These are phyloP conservation scores for Nycticryphes semicollaris DNA, from an alignment of 2,113 vertebrate genomes.

Conservation along the genomic window DNA sequence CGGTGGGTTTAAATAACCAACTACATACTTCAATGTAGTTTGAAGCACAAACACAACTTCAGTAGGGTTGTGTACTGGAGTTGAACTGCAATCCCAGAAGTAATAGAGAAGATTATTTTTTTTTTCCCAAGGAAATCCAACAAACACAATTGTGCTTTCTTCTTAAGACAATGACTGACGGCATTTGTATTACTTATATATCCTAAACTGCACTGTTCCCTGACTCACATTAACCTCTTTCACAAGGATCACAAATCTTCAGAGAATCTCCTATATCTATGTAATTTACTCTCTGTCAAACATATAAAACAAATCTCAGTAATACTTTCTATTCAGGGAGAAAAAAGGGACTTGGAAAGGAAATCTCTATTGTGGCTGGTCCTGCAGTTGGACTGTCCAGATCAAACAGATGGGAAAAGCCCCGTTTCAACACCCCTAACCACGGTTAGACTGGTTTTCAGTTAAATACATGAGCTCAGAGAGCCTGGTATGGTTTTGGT, in stretches of 20 bases:
- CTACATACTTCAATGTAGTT: background rate
- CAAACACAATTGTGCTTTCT: constrained; percentile 8
- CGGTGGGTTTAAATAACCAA: constrained; percentile 16
- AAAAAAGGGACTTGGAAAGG: constrained; percentile 64
- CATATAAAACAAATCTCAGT: constrained; percentile 66
- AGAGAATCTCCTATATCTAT: constrained; percentile 63
- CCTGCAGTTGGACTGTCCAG: constrained; percentile 67
- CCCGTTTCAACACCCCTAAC: constrained; percentile 73
- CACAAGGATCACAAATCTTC: constrained; percentile 66
- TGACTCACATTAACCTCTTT: constrained; percentile 67
- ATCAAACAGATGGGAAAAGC: constrained; percentile 74
- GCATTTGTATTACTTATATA: constrained; percentile 55
- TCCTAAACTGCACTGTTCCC: constrained; percentile 30
- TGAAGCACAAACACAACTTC: background rate
- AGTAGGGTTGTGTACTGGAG: background rate
- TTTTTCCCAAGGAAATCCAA: constrained; percentile 14
- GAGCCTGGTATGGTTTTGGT: constrained; percentile 63
- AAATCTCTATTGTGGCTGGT: constrained; percentile 47
- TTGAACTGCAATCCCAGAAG: constrained; percentile 20
- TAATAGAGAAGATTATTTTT: constrained; percentile 4
- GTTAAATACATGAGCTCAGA: constrained; percentile 12
- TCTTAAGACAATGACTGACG: constrained; percentile 37
- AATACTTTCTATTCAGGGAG: constrained; percentile 55
- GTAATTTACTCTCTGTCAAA: constrained; percentile 76
- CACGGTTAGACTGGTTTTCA: constrained; percentile 62